These are phyloP conservation scores for Clarias gariepinus DNA, from an alignment of 2,113 vertebrate genomes.

Conservation along the genomic window DNA sequence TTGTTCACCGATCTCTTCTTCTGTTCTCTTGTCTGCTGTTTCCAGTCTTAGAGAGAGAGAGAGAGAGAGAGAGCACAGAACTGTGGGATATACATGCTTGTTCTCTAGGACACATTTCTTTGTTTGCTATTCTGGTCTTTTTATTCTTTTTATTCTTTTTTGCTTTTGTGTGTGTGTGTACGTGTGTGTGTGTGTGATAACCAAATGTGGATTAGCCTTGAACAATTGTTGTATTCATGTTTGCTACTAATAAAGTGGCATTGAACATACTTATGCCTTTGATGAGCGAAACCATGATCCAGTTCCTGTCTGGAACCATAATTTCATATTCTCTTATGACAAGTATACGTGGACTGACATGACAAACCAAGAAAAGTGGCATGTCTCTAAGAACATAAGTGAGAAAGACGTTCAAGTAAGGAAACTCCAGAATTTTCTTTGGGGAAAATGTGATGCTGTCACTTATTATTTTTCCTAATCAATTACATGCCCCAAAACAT, in stretches of 20 bases:
- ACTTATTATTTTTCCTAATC: slow-evolving; percentile 35
- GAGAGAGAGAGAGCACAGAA: neutral
- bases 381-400: slow-evolving; percentile 10
- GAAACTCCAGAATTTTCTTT: slow-evolving; percentile 3
- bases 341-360: slow-evolving; percentile 32
- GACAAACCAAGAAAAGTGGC: slow-evolving; percentile 45
- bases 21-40: neutral
- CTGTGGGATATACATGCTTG: neutral
- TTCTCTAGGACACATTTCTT: neutral
- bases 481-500: slow-evolving; percentile 24
- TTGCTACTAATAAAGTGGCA: slow-evolving; percentile 10
- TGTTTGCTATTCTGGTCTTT: neutral
- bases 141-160: neutral
- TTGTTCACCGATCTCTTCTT: neutral
- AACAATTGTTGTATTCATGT: slow-evolving; percentile 16
- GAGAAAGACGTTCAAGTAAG: slow-evolving; percentile 14
- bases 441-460: slow-evolving; percentile 13
- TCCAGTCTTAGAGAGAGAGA: neutral
- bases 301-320: slow-evolving; percentile 16
- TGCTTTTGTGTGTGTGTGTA: neutral
- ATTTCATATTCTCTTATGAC: slow-evolving; percentile 33
- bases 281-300: slow-evolving; percentile 14
- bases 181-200: neutral
- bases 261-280: slow-evolving; percentile 33
- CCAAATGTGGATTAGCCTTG: slow-evolving; percentile 30